Base-by-base conservation (phyloP, 2,113 vertebrate genomes). In the Fregetta grallaria region DNA sequence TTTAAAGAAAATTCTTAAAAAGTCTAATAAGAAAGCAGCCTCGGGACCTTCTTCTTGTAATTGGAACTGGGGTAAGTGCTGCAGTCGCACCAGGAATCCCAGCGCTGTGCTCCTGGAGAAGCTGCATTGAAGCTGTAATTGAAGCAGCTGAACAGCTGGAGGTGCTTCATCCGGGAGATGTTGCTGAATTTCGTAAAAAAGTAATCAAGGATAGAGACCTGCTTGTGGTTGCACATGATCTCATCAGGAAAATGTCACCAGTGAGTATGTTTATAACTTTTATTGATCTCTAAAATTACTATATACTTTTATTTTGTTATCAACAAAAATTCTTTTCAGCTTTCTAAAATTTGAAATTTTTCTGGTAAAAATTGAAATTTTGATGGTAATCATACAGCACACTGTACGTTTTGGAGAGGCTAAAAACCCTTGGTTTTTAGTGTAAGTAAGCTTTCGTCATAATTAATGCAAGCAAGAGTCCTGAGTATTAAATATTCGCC, bases 241-340 rank as follows among this genome's bases (percentile, higher is more conserved):
- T 98, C 59, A 98, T 98, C 96, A 96, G 98, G 83, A 98, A 98
- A 90, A 98, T 98, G 98, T 98, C 98, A 8, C 98, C 98, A 11
- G 98, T 98, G 75, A 98, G 98, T 94, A 26, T 42, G 9, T 38
- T 34, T 20, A 1, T 36, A 34, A 53, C 23, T 18, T 61, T 8
- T 5, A 23, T 2, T 42, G 4, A 12, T 85, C 52, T 58, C 32
- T 66, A 16, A 38, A 61, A 17, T 44, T 40, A 2, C 20, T 5
- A 3, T 2, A 13, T 34, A 3, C 36, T 78, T 84, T 10, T 40
- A 8, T 56, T 65, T 40, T 45, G 16, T 74, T 67, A 8, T 3
- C 40, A 53, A 34, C n/a, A 77, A 87, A 47, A 22, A 10, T 62
- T 61, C 0, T 62, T 58, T 50, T 42, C 58, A 13, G 23, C 42